phyloP scores from a whole-genome alignment of 2,888 invertebrate genomes.

The Stenichneumon culpator region DNA sequence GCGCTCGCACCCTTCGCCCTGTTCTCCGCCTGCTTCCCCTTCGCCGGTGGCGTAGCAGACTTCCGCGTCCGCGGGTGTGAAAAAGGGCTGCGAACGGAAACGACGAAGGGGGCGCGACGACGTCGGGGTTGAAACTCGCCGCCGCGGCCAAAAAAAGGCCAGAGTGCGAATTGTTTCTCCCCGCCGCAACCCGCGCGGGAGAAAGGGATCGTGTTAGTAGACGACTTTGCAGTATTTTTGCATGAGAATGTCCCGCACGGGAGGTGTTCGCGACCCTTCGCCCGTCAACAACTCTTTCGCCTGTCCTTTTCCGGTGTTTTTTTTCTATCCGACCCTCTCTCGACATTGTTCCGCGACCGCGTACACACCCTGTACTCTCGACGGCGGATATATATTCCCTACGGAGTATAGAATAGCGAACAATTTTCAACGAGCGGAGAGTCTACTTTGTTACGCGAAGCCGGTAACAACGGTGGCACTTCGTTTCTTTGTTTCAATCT shows the following conservation, averaged over 20 bases:
- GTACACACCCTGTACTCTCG: not conserved
- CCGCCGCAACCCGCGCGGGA: not conserved
- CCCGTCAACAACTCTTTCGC: conserved; percentile 34
- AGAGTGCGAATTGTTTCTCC: conserved; percentile 51
- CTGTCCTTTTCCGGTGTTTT: conserved; percentile 26
- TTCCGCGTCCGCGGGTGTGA: conserved; percentile 41
- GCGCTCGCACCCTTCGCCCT: not conserved
- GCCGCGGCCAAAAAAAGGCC: conserved; percentile 16
- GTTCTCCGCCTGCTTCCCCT: not conserved
- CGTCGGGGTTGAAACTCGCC: conserved; percentile 22
- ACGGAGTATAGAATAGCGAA: not conserved
- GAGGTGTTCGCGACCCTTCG: conserved; percentile 31
- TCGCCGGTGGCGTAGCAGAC: conserved; percentile 22
- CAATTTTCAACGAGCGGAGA: not conserved
- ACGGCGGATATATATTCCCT: not conserved
- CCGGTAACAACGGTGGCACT: not conserved
- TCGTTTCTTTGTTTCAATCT: conserved; percentile 9
- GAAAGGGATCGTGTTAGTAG: not conserved
- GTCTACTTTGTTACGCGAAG: not conserved
- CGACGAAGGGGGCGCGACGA: conserved; percentile 5
- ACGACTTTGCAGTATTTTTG: conserved; percentile 17
- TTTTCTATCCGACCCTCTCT: conserved; percentile 1
- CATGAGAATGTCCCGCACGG: conserved; percentile 36
- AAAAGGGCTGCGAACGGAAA: conserved; percentile 51
- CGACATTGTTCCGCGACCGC: conserved; percentile 23